A percentile compares a stretch with the other conserved stretches of the same genome.
These are phyloP conservation scores for Seriola aureovittata DNA, from an alignment of 2,113 vertebrate species.

Conservation along the genomic window DNA sequence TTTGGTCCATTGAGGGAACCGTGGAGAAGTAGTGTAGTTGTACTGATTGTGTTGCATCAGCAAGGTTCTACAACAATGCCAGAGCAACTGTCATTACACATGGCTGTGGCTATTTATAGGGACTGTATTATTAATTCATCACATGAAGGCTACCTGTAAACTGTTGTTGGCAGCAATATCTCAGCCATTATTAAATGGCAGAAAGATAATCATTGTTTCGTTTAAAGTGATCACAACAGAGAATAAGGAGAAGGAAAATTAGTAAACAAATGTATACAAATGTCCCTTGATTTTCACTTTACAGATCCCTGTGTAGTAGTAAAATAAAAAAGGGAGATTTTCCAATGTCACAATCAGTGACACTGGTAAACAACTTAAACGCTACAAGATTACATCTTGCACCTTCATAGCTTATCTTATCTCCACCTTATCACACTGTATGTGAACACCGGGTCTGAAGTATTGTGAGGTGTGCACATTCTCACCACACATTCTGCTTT, in stretches of 20 bases:
- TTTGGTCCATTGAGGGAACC: neutral
- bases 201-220: neutral
- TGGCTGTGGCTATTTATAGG: constrained; percentile 15
- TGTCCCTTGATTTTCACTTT: too few relatives aligned
- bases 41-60: neutral
- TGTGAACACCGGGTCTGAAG: too few relatives aligned
- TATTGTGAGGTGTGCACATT: neutral
- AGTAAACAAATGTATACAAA: neutral
- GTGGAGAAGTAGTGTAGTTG: neutral
- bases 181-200: neutral
- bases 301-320: too few relatives aligned
- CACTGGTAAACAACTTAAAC: neutral
- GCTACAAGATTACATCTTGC: neutral
- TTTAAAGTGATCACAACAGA: neutral
- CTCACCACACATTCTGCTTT: neutral
- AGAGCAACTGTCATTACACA: neutral
- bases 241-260: neutral
- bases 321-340: too few relatives aligned
- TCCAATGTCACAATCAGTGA: neutral
- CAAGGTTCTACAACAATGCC: neutral
- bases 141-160: neutral
- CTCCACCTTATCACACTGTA: neutral
- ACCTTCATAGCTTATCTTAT: neutral
- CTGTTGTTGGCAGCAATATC: neutral
- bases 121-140: constrained; percentile 15